Conservation (phyloP, 2,888 invertebrate genomes). For the Sycophila texana region DNA sequence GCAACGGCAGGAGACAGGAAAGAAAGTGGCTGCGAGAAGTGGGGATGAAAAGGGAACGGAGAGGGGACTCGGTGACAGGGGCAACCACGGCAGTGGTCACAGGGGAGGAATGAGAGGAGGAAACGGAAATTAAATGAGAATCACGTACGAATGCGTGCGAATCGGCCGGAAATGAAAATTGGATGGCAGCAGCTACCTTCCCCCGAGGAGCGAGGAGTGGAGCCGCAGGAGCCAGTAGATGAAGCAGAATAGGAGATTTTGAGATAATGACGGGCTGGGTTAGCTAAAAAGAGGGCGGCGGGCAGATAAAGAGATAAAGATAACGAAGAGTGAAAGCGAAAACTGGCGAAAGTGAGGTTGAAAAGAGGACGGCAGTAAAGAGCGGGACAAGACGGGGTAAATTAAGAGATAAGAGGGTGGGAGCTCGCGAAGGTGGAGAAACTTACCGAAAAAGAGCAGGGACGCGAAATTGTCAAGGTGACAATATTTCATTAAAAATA, state of each 20-base stretch:
- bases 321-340: slow-evolving; percentile 26
- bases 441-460: neutral
- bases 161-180: slow-evolving; percentile 64
- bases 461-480: neutral
- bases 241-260: slow-evolving; percentile 21
- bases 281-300: neutral
- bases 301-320: slow-evolving; percentile 12
- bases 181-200: slow-evolving; percentile 43
- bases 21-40: neutral
- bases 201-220: slow-evolving; percentile 1
- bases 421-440: neutral
- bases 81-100: slow-evolving; percentile 22
- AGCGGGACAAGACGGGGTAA: neutral
- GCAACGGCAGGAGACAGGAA: slow-evolving; percentile 12
- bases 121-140: slow-evolving; percentile 66
- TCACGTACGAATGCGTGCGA: slow-evolving; percentile 59
- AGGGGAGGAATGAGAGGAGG: slow-evolving; percentile 44
- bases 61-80: slow-evolving; percentile 30
- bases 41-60: neutral
- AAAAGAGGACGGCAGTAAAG: slow-evolving; percentile 5
- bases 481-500: neutral
- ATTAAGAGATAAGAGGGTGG: slow-evolving; percentile 35
- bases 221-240: neutral
- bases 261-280: slow-evolving; percentile 20
- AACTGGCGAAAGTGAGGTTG: slow-evolving; percentile 11